phyloP scores from a whole-genome alignment of 2,797 vertebrate species.

The Girardinus metallicus region DNA sequence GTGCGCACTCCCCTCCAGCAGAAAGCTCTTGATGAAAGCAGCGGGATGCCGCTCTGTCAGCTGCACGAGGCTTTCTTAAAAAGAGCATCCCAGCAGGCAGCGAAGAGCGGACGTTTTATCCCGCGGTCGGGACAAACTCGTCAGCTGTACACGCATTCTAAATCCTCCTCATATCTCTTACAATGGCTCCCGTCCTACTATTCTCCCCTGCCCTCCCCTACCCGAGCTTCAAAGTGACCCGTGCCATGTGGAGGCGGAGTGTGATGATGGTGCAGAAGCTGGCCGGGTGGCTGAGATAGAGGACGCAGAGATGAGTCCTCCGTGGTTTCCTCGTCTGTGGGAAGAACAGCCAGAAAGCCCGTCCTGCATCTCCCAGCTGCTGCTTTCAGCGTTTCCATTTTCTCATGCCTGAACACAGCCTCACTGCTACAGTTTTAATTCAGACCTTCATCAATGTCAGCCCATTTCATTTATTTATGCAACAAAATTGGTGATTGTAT shows the following conservation, averaged over 20 bases:
- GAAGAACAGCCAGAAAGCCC: conserved; percentile 64
- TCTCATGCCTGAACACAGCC: conserved; percentile 31
- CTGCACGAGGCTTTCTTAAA: conserved; percentile 21
- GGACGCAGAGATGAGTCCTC: conserved; percentile 60
- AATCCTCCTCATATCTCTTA: conserved; percentile 37
- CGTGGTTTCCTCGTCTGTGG: conserved; percentile 62
- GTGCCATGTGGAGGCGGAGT: conserved; percentile 56
- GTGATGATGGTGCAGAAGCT: conserved; percentile 66
- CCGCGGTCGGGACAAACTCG: conserved; percentile 22
- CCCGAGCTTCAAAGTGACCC: conserved; percentile 56
- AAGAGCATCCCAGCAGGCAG: conserved; percentile 26
- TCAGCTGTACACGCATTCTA: conserved; percentile 24
- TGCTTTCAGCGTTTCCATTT: conserved; percentile 50
- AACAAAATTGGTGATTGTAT: not conserved
- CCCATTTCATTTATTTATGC: not conserved
- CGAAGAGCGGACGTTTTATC: conserved; percentile 20
- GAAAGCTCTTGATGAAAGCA: conserved; percentile 33
- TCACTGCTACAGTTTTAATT: conserved; percentile 7
- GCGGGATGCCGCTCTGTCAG: conserved; percentile 41
- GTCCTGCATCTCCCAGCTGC: conserved; percentile 27
- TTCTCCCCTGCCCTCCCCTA: conserved; percentile 21
- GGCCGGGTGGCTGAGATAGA: conserved; percentile 56
- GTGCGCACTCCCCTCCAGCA: not conserved
- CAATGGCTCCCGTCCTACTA: conserved; percentile 17
- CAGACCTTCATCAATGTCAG: not conserved